These are phyloP conservation scores for Muricea muricata DNA, from an alignment of 92 coral and sea anemone genomes.

Conservation along the genomic window DNA sequence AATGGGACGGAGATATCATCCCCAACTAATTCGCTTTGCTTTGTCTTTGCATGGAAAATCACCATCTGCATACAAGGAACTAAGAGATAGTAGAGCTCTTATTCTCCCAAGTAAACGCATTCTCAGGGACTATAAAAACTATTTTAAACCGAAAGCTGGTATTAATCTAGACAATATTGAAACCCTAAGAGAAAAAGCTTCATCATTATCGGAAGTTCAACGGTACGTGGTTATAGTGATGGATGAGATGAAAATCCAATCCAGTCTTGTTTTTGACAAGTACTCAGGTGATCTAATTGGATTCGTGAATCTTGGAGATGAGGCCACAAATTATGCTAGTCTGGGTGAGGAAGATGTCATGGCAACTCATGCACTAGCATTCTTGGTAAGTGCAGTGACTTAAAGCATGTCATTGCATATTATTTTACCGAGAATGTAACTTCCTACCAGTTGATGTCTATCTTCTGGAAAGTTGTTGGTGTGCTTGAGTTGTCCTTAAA, in stretches of 20 bases:
- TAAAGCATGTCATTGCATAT: slow-evolving; percentile 22
- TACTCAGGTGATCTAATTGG: slow-evolving; percentile 53
- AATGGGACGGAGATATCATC: slow-evolving; percentile 49
- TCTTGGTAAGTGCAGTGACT: slow-evolving; percentile 41
- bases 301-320: slow-evolving; percentile 54
- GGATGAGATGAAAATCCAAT: slow-evolving; percentile 45
- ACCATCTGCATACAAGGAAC: slow-evolving; percentile 56
- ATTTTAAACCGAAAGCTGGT: slow-evolving; percentile 55
- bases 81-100: slow-evolving; percentile 41
- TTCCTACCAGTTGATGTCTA: slow-evolving; percentile 45
- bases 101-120: slow-evolving; percentile 48
- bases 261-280: slow-evolving; percentile 52
- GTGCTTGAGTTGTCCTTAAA: slow-evolving; percentile 29
- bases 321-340: slow-evolving; percentile 48
- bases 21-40: slow-evolving; percentile 43
- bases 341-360: slow-evolving; percentile 36
- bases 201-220: slow-evolving; percentile 2
- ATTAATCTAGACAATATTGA: slow-evolving; percentile 23
- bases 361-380: slow-evolving; percentile 49
- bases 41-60: slow-evolving; percentile 51
- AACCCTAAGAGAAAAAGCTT: slow-evolving; percentile 2
- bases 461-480: slow-evolving; percentile 52
- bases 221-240: slow-evolving; percentile 19
- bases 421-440: slow-evolving; percentile 43
- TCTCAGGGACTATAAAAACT: slow-evolving; percentile 57